Percentiles rank a stretch among this genome's conserved stretches.
These are phyloP conservation scores for Chelonia mydas DNA, from an alignment of 2,797 vertebrate genomes.

Conservation along the genomic window DNA sequence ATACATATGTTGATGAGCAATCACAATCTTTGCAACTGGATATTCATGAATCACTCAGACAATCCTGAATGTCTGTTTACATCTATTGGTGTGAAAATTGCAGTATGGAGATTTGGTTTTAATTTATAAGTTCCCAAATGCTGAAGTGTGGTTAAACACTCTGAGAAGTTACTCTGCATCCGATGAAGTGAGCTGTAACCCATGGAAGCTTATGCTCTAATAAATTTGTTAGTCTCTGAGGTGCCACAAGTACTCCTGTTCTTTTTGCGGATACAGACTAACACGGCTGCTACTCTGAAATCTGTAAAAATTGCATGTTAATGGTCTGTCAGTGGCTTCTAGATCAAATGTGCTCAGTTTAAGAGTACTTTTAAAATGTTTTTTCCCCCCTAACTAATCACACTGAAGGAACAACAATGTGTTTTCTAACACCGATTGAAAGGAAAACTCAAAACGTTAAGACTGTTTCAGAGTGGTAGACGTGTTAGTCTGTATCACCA, in stretches of 20 bases:
- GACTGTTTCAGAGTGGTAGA: too few species aligned
- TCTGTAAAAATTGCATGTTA: constrained; percentile 7
- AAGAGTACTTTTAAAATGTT: not conserved
- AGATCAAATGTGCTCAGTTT: not conserved
- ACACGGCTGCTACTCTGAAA: too few species aligned
- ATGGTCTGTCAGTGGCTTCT: not conserved
- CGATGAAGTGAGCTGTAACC: too few species aligned
- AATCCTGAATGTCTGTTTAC: not conserved
- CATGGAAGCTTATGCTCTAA: too few species aligned
- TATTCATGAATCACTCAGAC: not conserved
- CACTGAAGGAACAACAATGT: not conserved
- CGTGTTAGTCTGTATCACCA: too few species aligned
- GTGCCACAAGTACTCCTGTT: too few species aligned
- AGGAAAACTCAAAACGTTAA: not conserved
- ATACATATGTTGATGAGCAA: not conserved
- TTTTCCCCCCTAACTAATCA: not conserved
- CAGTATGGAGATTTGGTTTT: constrained; percentile 5
- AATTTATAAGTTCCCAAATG: constrained; percentile 1
- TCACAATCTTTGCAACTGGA: not conserved
- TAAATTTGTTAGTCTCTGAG: too few species aligned
- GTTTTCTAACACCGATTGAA: not conserved
- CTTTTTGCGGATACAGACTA: too few species aligned
- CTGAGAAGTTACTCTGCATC: not conserved
- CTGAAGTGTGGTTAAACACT: not conserved
- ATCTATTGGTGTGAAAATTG: not conserved